Evolutionary conservation across 2,797 vertebrate genomes (phyloP), one percentile per base, ranked within the genome.

Genomic region (Otolemur crassicaudatus): DNA sequence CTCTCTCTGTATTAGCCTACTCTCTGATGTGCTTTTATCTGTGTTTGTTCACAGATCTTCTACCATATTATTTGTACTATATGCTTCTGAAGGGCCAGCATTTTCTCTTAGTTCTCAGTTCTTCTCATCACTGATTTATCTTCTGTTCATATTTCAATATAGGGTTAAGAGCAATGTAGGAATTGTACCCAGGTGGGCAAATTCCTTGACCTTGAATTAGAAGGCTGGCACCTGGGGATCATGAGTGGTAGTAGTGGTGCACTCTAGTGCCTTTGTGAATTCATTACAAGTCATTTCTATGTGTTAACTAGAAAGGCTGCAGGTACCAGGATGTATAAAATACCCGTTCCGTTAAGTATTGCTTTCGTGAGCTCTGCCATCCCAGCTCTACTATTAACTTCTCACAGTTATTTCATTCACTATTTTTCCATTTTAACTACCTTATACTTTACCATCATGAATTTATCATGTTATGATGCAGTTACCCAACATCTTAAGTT

Each of bases 51-150:
- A 43, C 16, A 49, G 43, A 53, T 53, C 11, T 73, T 53, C 11
- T 73, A 29, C 4, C 7, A 77, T 76, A 73, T 20, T 53, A 4
- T 60, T n/a, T 43, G 40, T 43, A 43, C 40, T 43, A 43, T 43
- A 43, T 43, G 40, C 40, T 43, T 43, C 34, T 72, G 0, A 3
- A 63, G 9, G 79, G 67, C 10, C 19, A 65, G 76, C 11, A 53
- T 79, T 94, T 93, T 70, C 43, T 97, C 65, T 56, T 77, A 40
- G 22, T 43, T 8, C 79, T 79, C 61, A 86, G 60, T 72, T 95
- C 61, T 75, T n/a, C 23, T 84, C 27, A 53, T 63, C 58, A 63
- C 53, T 31, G 9, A 77, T 86, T 80, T 67, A 63, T 61, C 29
- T 88, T 87, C 20, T 20, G 29, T 65, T 81, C 31, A 49, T 72